Conservation (phyloP, 2,888 invertebrate species). For the Crepidodera aurea region DNA sequence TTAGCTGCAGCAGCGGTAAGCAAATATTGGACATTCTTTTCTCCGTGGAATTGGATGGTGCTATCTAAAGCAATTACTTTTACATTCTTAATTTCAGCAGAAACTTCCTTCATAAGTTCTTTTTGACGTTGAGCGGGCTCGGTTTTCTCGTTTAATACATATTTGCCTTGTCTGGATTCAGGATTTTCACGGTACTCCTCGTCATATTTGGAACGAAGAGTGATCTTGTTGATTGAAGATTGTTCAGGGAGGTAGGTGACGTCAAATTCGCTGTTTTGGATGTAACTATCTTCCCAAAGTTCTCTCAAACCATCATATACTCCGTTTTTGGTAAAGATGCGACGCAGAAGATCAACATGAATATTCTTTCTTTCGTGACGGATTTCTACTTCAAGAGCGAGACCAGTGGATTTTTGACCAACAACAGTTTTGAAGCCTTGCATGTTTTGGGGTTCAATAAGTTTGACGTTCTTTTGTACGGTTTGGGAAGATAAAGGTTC, state of each 20-base stretch:
- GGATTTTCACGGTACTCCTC: slow-evolving; percentile 39
- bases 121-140: slow-evolving; percentile 62
- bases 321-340: slow-evolving; percentile 49
- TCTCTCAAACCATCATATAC: slow-evolving; percentile 46
- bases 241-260: slow-evolving; percentile 58
- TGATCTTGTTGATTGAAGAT: slow-evolving; percentile 40
- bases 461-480: slow-evolving; percentile 61
- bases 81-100: slow-evolving; percentile 66
- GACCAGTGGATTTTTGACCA: slow-evolving; percentile 65
- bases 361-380: slow-evolving; percentile 64
- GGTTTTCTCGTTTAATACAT: slow-evolving; percentile 45
- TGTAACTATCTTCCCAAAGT: slow-evolving; percentile 59
- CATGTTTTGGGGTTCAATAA: slow-evolving; percentile 51
- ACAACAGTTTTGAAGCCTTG: slow-evolving; percentile 54
- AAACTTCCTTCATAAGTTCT: slow-evolving; percentile 65
- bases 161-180: slow-evolving; percentile 27
- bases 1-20: slow-evolving; percentile 66
- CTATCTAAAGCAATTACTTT: slow-evolving; percentile 65
- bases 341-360: slow-evolving; percentile 56
- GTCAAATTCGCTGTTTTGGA: slow-evolving; percentile 63
- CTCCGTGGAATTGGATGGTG: slow-evolving; percentile 65
- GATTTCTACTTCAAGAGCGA: slow-evolving; percentile 65
- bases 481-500: slow-evolving; percentile 65
- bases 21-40: slow-evolving; percentile 64
- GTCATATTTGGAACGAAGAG: slow-evolving; percentile 41